Evolutionary conservation across 2,113 vertebrate species (phyloP).

Genomic region (Petrocephalus microphthalmus): DNA sequence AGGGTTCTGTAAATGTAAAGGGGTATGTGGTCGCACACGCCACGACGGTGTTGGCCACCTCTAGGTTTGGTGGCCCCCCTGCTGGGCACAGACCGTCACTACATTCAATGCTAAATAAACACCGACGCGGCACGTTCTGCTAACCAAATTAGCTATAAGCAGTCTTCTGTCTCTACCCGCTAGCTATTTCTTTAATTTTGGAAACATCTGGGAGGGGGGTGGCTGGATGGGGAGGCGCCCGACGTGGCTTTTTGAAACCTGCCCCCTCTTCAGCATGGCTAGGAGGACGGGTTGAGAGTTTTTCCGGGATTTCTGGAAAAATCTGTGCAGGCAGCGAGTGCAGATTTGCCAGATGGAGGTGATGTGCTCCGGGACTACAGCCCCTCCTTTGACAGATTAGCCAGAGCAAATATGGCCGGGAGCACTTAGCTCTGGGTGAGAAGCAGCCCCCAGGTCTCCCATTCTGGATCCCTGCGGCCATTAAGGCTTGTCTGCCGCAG

Average conservation of each 20-base stretch:
- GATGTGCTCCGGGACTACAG: not conserved
- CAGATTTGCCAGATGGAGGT: not conserved
- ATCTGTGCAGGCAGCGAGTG: not conserved
- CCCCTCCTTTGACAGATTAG: constrained; percentile 16
- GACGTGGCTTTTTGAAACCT: not conserved
- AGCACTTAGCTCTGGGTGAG: constrained; percentile 11
- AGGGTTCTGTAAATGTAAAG: not conserved
- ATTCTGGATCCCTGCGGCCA: not conserved
- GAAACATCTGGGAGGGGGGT: not conserved
- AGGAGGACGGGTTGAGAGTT: not conserved
- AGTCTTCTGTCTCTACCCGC: not conserved
- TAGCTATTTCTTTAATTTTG: not conserved
- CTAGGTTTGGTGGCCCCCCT: not conserved
- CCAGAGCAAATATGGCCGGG: constrained; percentile 16
- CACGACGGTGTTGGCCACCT: not conserved
- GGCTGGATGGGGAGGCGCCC: not conserved
- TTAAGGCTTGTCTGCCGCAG: not conserved
- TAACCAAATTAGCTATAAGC: not conserved
- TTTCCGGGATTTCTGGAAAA: not conserved
- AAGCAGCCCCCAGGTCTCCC: not conserved
- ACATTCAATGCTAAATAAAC: not conserved
- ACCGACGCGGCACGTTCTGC: not conserved
- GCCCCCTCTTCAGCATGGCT: not conserved
- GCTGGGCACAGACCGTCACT: not conserved
- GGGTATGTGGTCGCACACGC: not conserved